Evolutionary conservation across 1,140 invertebrate species (phyloP).

Genomic region (Apolygus lucorum): DNA sequence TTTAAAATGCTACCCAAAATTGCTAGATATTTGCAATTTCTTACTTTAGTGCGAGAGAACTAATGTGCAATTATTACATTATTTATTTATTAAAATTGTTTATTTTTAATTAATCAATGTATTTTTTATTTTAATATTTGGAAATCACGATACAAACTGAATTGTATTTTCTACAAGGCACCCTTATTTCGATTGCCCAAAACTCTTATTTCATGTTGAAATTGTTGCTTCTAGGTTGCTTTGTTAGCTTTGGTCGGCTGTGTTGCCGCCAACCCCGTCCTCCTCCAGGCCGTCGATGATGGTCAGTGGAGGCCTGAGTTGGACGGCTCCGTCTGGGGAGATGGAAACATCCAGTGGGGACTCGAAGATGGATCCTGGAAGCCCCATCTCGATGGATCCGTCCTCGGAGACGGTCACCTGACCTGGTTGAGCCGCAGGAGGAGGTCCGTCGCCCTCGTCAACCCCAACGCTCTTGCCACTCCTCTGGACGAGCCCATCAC

Average conservation of each 20-base stretch:
- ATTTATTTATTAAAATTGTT: too few relatives aligned
- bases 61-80: too few relatives aligned
- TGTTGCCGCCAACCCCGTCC: not conserved
- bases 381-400: constrained; percentile 7
- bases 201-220: not conserved
- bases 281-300: not conserved
- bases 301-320: constrained; percentile 7
- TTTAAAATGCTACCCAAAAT: too few relatives aligned
- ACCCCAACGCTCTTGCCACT: constrained; percentile 11
- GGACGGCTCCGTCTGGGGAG: constrained; percentile 3
- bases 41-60: too few relatives aligned
- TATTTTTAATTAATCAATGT: too few relatives aligned
- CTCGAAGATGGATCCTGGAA: constrained; percentile 13
- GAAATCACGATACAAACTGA: too few relatives aligned
- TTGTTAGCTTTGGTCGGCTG: not conserved
- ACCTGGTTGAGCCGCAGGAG: not conserved
- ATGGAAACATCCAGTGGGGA: constrained; percentile 1
- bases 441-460: constrained; percentile 3
- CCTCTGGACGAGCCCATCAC: constrained; percentile 7
- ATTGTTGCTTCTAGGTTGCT: not conserved
- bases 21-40: too few relatives aligned
- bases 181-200: not conserved
- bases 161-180: not conserved
- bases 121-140: too few relatives aligned
- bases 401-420: constrained; percentile 2